A percentile compares a stretch with the other conserved stretches of the same genome.
phyloP scores from a whole-genome alignment of 2,113 vertebrate genomes.

The Neotragus moschatus region DNA sequence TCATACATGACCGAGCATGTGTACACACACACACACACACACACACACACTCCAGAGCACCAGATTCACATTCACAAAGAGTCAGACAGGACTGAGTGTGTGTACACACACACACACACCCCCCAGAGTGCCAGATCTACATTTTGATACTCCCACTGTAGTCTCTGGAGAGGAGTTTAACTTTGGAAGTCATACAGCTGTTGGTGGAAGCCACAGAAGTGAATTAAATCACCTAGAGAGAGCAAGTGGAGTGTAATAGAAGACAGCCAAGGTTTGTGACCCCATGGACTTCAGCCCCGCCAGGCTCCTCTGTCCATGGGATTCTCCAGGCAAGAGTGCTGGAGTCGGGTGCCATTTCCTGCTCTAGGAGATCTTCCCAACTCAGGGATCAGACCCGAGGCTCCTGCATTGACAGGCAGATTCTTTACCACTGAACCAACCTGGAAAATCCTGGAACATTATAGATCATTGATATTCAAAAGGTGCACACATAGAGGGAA shows the following conservation, averaged over 20 bases:
- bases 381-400: not conserved
- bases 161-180: not conserved
- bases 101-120: no score
- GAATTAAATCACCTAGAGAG: not conserved
- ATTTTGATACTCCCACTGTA: not conserved
- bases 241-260: not conserved
- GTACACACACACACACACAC: no score
- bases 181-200: not conserved
- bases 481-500: not conserved
- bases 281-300: not conserved
- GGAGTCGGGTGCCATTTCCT: not conserved
- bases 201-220: not conserved
- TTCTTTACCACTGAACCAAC: not conserved
- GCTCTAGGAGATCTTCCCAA: not conserved
- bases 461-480: not conserved
- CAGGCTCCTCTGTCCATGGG: not conserved
- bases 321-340: not conserved
- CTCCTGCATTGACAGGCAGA: not conserved
- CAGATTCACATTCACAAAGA: not conserved
- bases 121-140: not conserved
- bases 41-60: no score
- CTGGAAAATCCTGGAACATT: not conserved
- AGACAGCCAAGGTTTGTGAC: not conserved
- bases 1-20: fast-evolving
- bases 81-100: no score